These are phyloP conservation scores for Drosophila auraria DNA, from an alignment of 1,140 invertebrate genomes.

Conservation along the genomic window DNA sequence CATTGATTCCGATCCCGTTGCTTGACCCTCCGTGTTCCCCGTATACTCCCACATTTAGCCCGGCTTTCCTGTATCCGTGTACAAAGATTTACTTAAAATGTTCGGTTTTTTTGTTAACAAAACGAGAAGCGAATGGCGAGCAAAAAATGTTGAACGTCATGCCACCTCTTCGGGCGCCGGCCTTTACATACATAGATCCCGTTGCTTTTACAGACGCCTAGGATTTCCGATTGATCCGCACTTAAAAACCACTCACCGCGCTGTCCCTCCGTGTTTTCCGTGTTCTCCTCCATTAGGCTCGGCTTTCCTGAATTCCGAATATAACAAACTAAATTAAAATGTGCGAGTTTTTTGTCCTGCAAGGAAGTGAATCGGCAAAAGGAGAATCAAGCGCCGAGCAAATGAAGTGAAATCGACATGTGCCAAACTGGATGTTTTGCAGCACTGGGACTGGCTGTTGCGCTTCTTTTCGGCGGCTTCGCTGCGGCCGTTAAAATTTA, in stretches of 20 bases:
- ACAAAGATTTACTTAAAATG: conserved; percentile 1
- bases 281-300: conserved; percentile 42
- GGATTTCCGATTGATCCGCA: not conserved
- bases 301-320: not conserved
- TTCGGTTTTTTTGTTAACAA: not conserved
- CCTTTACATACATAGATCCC: not conserved
- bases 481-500: conserved; percentile 14
- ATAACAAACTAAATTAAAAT: conserved; percentile 1
- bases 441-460: conserved; percentile 16
- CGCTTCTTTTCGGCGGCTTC: conserved; percentile 3
- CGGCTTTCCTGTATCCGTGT: not conserved
- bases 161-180: not conserved
- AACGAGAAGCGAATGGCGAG: not conserved
- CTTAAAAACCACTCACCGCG: conserved; percentile 34
- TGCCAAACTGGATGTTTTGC: not conserved
- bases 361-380: conserved; percentile 9
- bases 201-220: not conserved
- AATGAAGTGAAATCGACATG: conserved; percentile 26
- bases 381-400: conserved; percentile 4
- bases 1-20: conserved; percentile 15
- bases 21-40: conserved; percentile 11
- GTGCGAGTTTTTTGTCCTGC: not conserved
- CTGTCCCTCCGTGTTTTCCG: conserved; percentile 31
- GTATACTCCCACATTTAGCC: conserved; percentile 17
- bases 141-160: not conserved